phyloP scores from a whole-genome alignment of 2,888 invertebrate species.

The Pyralis farinalis region DNA sequence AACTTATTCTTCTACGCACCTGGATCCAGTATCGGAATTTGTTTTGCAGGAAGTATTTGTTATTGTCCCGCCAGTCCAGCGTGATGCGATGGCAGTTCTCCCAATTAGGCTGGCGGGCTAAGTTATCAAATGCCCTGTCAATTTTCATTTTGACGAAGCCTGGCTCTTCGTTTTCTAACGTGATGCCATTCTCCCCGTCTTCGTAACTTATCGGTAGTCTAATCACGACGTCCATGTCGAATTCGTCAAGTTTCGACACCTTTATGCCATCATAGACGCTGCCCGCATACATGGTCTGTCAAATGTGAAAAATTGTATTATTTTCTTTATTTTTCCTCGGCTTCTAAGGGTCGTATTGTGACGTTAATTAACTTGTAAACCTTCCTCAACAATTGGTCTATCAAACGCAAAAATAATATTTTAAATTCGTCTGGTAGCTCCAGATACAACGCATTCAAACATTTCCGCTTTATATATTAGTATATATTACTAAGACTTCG shows the following conservation, averaged over 20 bases:
- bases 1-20: too few species aligned
- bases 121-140: conserved; percentile 46
- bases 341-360: too few species aligned
- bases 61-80: conserved; percentile 59
- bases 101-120: conserved; percentile 57
- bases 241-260: conserved; percentile 81
- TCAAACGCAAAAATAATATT: too few species aligned
- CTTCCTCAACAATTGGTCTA: too few species aligned
- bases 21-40: conserved; percentile 71
- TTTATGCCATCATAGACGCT: conserved; percentile 83
- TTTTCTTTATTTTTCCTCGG: too few species aligned
- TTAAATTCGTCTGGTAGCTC: too few species aligned
- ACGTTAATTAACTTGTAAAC: too few species aligned
- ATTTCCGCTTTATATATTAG: too few species aligned
- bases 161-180: conserved; percentile 55
- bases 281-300: conserved; percentile 70
- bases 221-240: conserved; percentile 81
- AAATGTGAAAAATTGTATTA: too few species aligned
- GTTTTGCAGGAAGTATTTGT: conserved; percentile 67
- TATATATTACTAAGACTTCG: too few species aligned
- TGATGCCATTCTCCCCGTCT: conserved; percentile 51
- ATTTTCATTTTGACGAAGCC: conserved; percentile 72
- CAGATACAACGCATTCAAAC: too few species aligned
- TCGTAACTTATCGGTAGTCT: conserved; percentile 69
- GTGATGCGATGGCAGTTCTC: conserved; percentile 58